phyloP scores from a whole-genome alignment of 1,140 invertebrate genomes.

The Diploscapter pachys region DNA sequence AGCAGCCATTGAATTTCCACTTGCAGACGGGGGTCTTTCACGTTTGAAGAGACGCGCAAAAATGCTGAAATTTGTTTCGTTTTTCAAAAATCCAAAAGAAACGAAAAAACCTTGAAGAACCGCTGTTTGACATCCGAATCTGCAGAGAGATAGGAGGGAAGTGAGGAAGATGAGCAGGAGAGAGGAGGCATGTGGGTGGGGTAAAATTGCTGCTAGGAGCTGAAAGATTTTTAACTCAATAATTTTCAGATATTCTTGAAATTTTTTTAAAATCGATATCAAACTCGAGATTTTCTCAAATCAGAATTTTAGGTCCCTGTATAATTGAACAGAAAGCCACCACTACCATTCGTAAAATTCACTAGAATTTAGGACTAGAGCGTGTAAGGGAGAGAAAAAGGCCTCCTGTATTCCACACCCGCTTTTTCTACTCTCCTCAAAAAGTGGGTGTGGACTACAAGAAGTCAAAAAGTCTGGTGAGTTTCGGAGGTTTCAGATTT shows the following conservation, averaged over 20 bases:
- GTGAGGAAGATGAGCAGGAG: constrained; percentile 29
- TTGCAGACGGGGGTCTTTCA: constrained; percentile 33
- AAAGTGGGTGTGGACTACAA: too few relatives aligned
- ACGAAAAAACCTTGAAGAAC: constrained; percentile 9
- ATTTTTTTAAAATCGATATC: not conserved
- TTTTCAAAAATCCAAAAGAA: too few relatives aligned
- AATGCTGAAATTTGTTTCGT: constrained; percentile 10
- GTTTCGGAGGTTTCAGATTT: constrained; percentile 8
- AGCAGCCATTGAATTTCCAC: constrained; percentile 54
- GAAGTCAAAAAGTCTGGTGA: not conserved
- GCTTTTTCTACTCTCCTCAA: too few relatives aligned
- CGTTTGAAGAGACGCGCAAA: constrained; percentile 1
- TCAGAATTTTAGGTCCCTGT: too few relatives aligned
- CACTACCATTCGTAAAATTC: too few relatives aligned
- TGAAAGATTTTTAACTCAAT: constrained; percentile 8
- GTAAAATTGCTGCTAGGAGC: constrained; percentile 4
- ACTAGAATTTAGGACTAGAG: too few relatives aligned
- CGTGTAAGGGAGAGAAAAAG: too few relatives aligned
- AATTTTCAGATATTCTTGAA: not conserved
- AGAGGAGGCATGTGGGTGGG: constrained; percentile 17
- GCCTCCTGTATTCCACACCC: too few relatives aligned
- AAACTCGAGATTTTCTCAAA: too few relatives aligned
- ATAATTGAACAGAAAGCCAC: too few relatives aligned
- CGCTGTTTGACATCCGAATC: constrained; percentile 2
- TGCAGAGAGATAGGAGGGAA: constrained; percentile 17